A percentile compares a stretch with the other conserved stretches of the same genome.
Conservation (phyloP, 2,113 vertebrate genomes). For the Argyrosomus japonicus region DNA sequence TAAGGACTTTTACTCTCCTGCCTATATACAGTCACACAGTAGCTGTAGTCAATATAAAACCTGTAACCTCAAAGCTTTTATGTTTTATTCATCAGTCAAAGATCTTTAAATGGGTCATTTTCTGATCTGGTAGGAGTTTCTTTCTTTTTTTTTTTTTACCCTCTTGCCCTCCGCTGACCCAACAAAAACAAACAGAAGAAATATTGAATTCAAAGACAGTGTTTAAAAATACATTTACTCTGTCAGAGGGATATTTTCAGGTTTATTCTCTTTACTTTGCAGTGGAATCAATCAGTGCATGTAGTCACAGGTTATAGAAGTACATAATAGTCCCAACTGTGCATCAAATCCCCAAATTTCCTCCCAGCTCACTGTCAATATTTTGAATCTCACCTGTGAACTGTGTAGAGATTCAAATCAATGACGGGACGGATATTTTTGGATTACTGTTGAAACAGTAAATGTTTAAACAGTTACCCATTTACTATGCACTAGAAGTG, state of each 20-base stretch:
- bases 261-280: background rate
- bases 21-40: fast-evolving
- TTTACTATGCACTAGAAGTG: background rate
- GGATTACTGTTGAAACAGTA: background rate
- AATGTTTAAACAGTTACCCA: background rate
- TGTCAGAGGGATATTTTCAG: background rate
- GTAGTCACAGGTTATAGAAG: background rate
- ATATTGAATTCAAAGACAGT: background rate
- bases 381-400: background rate
- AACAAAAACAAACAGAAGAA: background rate
- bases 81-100: slow-evolving; percentile 37
- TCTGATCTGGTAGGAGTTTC: background rate
- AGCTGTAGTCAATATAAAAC: slow-evolving; percentile 7
- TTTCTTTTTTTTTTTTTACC: background rate
- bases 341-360: background rate
- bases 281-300: background rate
- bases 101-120: background rate
- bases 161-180: background rate
- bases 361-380: background rate
- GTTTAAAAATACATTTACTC: background rate
- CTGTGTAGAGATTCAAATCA: background rate
- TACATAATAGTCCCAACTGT: background rate
- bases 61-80: background rate
- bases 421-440: slow-evolving; percentile 10
- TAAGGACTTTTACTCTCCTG: slow-evolving; percentile 76